Base-by-base conservation (phyloP, 2,113 vertebrate species). In the Pagrus major region DNA sequence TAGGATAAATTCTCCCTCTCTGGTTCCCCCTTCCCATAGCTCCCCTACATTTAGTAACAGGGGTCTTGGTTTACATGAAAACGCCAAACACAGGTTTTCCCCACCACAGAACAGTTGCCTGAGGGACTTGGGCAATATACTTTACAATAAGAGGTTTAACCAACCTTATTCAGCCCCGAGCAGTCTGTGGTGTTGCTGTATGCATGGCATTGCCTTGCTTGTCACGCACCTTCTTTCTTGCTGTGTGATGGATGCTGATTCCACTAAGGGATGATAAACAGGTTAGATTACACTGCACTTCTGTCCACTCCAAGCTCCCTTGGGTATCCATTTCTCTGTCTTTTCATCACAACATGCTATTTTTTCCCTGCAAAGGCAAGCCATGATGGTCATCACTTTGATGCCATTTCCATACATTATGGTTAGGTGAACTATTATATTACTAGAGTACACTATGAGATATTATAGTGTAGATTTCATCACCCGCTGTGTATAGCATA, bases 71-170 rank as follows among this genome's bases (percentile, higher is more conserved):
- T 88, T 85, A 84, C 86, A 90, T 73, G 37, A 69, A 85, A 85
- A 84, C 4, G 49, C 44, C 84, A 89, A 90, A 91, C 75, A 86
- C 70, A 74, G 83, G 73, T 86, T 86, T 84, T 35, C 46, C 71
- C 83, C 60, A 67, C 86, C 71, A 81, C 82, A 83, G 75, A 81
- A 78, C 66, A 66, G 27, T 77, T 88, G 64, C 87, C 80, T 78
- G 75, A 59, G 83, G 63, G 68, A 77, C 61, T 72, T 67, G 60
- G 66, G 67, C 78, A 89, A 76, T 76, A 75, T 49, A 59, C 49
- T 78, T 85, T 78, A 80, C 79, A 86, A 76, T 69, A 71, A 83
- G 69, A 59, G 41, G 60, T 66, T 61, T 54, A 39, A 49, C 75
- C 49, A 64, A 4, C 78, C 52, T 44, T 35, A 20, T 59, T 52